Evolutionary conservation across 1,140 invertebrate species (phyloP).

Genomic region (Melipona quadrifasciata): DNA sequence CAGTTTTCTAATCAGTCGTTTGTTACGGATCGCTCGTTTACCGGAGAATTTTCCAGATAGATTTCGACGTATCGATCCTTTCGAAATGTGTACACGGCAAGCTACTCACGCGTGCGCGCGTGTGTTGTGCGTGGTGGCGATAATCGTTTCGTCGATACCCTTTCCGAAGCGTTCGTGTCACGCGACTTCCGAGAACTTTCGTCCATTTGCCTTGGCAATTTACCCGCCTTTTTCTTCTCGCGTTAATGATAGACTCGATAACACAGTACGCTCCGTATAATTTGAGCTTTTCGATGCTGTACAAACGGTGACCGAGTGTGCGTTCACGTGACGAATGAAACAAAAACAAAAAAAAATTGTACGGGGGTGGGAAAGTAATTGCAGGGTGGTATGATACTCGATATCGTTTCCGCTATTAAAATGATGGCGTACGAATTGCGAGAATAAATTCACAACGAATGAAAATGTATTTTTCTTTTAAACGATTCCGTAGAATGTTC

Average conservation of each 20-base stretch:
- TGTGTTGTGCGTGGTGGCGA: neutral
- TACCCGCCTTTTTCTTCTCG: no score
- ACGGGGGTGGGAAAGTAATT: neutral
- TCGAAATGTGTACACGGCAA: neutral
- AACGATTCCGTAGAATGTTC: neutral
- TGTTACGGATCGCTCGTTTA: no score
- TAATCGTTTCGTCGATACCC: conserved; percentile 32
- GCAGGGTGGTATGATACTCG: neutral
- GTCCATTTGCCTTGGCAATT: conserved; percentile 13
- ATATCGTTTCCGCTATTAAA: neutral
- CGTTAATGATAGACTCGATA: neutral
- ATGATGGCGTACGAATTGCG: neutral
- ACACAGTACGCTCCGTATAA: neutral
- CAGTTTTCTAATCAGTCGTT: neutral
- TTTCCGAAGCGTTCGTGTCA: conserved; percentile 6
- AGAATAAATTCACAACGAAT: neutral
- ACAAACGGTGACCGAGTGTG: neutral
- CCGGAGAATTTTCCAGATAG: neutral
- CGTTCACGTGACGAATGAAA: neutral
- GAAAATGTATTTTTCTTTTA: neutral
- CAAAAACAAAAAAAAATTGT: neutral
- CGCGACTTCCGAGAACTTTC: conserved; percentile 13
- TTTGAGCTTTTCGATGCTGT: neutral
- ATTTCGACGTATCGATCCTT: neutral
- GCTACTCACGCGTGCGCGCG: neutral